Evolutionary conservation across 1,140 invertebrate species (phyloP), one percentile per base, ranked within the genome.

Genomic region (Polypedilum vanderplanki): DNA sequence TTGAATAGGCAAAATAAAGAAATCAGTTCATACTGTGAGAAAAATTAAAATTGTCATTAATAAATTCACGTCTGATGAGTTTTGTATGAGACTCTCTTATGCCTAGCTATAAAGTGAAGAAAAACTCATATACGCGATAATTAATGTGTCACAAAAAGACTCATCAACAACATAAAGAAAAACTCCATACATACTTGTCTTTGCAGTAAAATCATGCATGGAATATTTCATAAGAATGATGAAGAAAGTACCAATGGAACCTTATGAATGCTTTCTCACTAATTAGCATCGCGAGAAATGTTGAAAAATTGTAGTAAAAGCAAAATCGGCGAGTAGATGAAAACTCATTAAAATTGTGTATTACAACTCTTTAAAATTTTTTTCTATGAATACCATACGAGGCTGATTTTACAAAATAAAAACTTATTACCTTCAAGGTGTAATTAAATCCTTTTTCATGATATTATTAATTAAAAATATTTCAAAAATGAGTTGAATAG

Each of bases 121-220:
- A 33, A 33, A 1, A 5, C 24, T 33, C 24, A 33, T 33, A n/a
- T n/a, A n/a, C n/a, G 10, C 12, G n/a, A 70, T 70, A 70, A 70
- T 70, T 70, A 70, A 70, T 70, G 18, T 70, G 65, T 70, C 65
- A 70, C 20, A 70, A 70, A 70, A 70, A 70, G 65, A 70, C 17
- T 57, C 46, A 57, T 12, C 46, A 57, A n/a, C 9, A n/a, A 57
- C 1, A 33, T 33, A 33, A 33, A 33, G 24, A 33, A 33, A 33
- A 33, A 33, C 24, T 33, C 24, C 24, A 3, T n/a, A n/a, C n/a
- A n/a, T n/a, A n/a, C 24, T 33, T 33, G 24, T 33, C 24, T 33
- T 33, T 33, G 1, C 24, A 3, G 1, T 33, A 5, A 33, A 33
- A 33, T 33, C 24, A 33, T 33, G 24, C 24, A 33, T 33, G 24